phyloP scores from a whole-genome alignment of 2,888 invertebrate genomes.

The Campoplex nolae region DNA sequence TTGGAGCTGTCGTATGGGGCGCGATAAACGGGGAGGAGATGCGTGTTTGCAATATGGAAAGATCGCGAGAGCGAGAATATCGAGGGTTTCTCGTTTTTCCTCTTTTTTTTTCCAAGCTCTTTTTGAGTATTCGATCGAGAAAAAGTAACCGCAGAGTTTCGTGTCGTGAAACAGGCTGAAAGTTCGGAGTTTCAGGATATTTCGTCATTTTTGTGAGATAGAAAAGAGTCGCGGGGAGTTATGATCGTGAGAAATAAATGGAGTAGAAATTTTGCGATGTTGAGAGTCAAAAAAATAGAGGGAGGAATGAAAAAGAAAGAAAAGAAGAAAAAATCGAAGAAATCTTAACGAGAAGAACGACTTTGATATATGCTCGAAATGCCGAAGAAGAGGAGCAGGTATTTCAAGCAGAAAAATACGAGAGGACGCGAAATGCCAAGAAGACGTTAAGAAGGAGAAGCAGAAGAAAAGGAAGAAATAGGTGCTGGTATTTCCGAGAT shows the following conservation, averaged over 20 bases:
- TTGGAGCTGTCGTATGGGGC: conserved; percentile 74
- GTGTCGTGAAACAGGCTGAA: background rate
- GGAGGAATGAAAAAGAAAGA: background rate
- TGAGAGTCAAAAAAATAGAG: background rate
- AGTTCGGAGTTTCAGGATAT: background rate
- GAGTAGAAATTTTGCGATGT: background rate
- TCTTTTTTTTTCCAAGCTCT: background rate
- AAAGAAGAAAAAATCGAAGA: background rate
- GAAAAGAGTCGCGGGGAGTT: background rate
- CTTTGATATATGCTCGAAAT: background rate
- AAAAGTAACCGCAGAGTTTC: background rate
- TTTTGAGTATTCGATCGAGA: background rate
- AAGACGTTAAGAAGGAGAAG: background rate
- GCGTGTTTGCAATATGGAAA: conserved; percentile 22
- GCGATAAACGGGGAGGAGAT: conserved; percentile 23
- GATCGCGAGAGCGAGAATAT: conserved; percentile 1
- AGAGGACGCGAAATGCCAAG: conserved; percentile 3
- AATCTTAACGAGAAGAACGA: background rate
- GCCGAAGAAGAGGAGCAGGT: background rate
- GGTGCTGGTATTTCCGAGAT: conserved; percentile 45
- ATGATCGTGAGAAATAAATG: background rate
- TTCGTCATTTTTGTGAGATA: background rate
- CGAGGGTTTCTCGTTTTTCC: background rate
- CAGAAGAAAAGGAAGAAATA: background rate
- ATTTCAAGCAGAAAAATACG: background rate